Conservation (phyloP, 2,113 vertebrate species). For the Calidris pugnax region DNA sequence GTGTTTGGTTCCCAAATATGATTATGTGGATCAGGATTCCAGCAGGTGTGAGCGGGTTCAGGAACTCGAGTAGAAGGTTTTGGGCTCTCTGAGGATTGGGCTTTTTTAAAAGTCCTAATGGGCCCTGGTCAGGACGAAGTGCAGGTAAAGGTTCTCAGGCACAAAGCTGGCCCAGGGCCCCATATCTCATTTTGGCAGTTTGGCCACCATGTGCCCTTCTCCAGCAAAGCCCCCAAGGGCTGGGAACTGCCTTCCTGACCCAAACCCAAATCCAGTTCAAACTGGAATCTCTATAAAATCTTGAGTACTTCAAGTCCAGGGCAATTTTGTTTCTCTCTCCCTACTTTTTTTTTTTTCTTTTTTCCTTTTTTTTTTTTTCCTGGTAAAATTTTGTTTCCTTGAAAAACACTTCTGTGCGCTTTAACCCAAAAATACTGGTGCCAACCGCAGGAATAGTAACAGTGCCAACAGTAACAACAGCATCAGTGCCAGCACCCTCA, state of each 20-base stretch:
- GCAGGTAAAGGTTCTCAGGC: accelerated
- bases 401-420: not conserved
- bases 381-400: not conserved
- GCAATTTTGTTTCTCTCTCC: not conserved
- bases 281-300: not conserved
- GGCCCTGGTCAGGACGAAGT: not conserved
- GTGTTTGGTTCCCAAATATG: accelerated
- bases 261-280: not conserved
- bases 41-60: not conserved
- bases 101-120: not conserved
- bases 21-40: not conserved
- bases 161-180: not conserved
- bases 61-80: not conserved
- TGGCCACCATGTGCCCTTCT: not conserved
- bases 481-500: not conserved
- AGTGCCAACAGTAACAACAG: not conserved
- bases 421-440: not conserved
- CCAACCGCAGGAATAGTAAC: not conserved
- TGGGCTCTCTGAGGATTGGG: not conserved
- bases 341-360: accelerated
- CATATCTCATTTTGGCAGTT: not conserved
- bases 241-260: not conserved
- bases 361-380: not conserved
- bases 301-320: not conserved
- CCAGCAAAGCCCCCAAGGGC: not conserved